These are phyloP conservation scores for Epinotia ramella DNA, from an alignment of 2,888 invertebrate genomes.

Conservation along the genomic window DNA sequence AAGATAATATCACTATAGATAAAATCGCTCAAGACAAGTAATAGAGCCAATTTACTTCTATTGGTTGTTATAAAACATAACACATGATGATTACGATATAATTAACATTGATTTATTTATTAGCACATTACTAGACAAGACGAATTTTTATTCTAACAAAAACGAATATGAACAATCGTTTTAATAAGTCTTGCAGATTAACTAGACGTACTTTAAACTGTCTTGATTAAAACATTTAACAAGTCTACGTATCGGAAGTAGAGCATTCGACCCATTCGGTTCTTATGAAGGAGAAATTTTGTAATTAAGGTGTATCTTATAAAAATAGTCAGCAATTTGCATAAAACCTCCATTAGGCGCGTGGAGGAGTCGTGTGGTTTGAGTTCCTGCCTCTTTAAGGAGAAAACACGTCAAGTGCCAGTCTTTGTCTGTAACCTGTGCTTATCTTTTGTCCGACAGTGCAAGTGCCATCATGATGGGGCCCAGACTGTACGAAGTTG, in stretches of 20 bases:
- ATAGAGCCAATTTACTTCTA: slow-evolving; percentile 31
- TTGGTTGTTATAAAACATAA: slow-evolving; percentile 13
- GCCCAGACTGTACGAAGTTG: slow-evolving; percentile 65
- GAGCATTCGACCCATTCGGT: slow-evolving; percentile 10
- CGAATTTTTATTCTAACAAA: slow-evolving; percentile 37
- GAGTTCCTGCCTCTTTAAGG: slow-evolving; percentile 35
- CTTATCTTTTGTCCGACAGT: slow-evolving; percentile 59
- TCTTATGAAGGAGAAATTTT: slow-evolving; percentile 28
- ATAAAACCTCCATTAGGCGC: slow-evolving; percentile 33
- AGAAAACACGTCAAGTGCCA: slow-evolving; percentile 30
- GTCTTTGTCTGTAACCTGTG: slow-evolving; percentile 30
- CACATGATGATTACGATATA: slow-evolving; percentile 18
- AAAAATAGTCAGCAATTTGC: slow-evolving; percentile 35
- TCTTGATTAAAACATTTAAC: slow-evolving; percentile 34
- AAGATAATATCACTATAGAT: slow-evolving; percentile 30
- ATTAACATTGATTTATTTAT: slow-evolving; percentile 39
- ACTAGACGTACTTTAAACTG: slow-evolving; percentile 10
- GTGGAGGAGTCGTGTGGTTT: slow-evolving; percentile 14
- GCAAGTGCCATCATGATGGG: slow-evolving; percentile 58
- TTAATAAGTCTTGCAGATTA: slow-evolving; percentile 28
- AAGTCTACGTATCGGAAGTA: slow-evolving; percentile 5
- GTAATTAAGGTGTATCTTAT: slow-evolving; percentile 28
- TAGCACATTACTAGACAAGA: slow-evolving; percentile 28
- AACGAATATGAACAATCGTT: slow-evolving; percentile 39
- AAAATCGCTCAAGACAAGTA: slow-evolving; percentile 18